Evolutionary conservation across 2,113 vertebrate species (phyloP), one percentile per base, ranked within the genome.

Genomic region (Scolopax mira): DNA sequence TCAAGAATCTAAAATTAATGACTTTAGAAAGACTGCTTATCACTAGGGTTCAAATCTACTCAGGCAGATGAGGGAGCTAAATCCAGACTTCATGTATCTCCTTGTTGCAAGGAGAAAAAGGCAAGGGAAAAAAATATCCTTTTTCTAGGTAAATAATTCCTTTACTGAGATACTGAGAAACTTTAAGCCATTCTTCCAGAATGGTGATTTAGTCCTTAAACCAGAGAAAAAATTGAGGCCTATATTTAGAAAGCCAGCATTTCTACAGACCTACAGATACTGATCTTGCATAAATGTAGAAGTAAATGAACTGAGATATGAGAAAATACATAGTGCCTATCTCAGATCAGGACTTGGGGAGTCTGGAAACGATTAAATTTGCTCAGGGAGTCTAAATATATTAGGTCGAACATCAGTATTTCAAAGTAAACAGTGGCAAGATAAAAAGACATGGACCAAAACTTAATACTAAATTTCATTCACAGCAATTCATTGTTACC

Each of bases 211-310:
- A 91, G 49, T 44, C 18, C 71, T 90, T 62, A 90, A n/a, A 93
- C 35, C 30, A 52, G 39, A 85, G 75, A 6, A 85, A 85, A 87
- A 71, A 86, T 2, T 18, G 39, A 92, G 39, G 27, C 65, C 41
- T 96, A 85, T 91, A 89, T 95, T 95, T 96, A 93, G 94, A 95
- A 89, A 89, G 28, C n/a, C 66, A 89, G 18, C 28, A 24, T 96
- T 95, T 94, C 78, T 91, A 75, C 81, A 93, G 78, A 87, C 73
- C 62, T 79, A 25, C 54, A 92, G 94, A 94, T 95, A 94, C 66
- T 24, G 58, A 94, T 96, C 96, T 91, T 95, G 94, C 89, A 95
- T 96, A 94, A 95, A 92, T 82, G 91, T 75, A 93, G 66, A 95
- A 94, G 78, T 51, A 94, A 95, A 97, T 95, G 71, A 95, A 96